These are phyloP conservation scores for Eulemur coronatus DNA, from an alignment of 2,797 vertebrate genomes.

Conservation along the genomic window DNA sequence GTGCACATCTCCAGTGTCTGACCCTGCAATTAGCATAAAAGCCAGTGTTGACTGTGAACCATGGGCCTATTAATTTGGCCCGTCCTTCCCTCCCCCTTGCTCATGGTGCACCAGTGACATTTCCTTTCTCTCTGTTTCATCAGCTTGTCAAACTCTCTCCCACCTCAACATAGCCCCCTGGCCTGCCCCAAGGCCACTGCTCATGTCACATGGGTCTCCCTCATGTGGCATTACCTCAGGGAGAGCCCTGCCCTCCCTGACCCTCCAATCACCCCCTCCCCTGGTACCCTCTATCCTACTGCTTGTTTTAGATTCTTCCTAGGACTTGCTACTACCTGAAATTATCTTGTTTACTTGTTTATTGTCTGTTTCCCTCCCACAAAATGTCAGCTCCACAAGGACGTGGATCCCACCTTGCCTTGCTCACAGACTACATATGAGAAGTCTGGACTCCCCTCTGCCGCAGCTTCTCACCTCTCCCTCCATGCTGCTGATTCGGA, in stretches of 20 bases:
- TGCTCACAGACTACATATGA: fast-evolving
- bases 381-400: neutral
- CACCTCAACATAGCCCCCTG: neutral
- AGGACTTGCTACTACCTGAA: neutral
- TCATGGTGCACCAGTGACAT: neutral
- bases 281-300: neutral
- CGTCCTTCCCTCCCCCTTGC: neutral
- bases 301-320: neutral
- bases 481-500: slow-evolving; percentile 99
- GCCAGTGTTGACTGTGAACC: neutral
- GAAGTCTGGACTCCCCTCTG: neutral
- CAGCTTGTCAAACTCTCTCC: neutral
- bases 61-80: neutral
- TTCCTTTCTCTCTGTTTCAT: neutral
- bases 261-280: fast-evolving
- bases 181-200: neutral
- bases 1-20: neutral
- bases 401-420: neutral
- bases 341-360: neutral
- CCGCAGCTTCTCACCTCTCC: slow-evolving; percentile 91
- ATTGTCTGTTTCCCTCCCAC: neutral
- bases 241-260: neutral
- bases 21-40: neutral
- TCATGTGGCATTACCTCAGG: neutral
- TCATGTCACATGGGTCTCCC: fast-evolving